phyloP scores from a whole-genome alignment of 2,888 invertebrate genomes.

The Bombylius discolor region DNA sequence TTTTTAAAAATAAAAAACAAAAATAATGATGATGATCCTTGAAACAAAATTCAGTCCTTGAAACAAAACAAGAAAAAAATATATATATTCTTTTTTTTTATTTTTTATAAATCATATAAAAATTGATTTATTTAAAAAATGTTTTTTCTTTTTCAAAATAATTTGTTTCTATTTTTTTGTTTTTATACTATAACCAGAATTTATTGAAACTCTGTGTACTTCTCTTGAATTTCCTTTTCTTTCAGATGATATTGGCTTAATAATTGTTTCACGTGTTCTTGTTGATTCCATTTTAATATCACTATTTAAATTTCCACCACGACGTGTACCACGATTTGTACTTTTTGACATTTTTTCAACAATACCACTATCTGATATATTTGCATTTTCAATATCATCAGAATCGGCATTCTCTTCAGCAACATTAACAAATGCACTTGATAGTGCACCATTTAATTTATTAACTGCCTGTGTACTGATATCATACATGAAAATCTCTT shows the following conservation, averaged over 20 bases:
- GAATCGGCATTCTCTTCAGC: slow-evolving; percentile 70
- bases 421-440: slow-evolving; percentile 72
- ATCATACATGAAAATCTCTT: slow-evolving; percentile 82
- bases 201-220: too few relatives aligned
- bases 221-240: not conserved
- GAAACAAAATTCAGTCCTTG: too few relatives aligned
- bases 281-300: not conserved
- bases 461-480: slow-evolving; percentile 58
- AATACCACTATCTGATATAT: slow-evolving; percentile 40
- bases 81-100: too few relatives aligned
- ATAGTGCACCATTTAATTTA: slow-evolving; percentile 67
- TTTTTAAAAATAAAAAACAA: too few relatives aligned
- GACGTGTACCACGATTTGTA: not conserved
- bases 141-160: too few relatives aligned
- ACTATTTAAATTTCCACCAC: not conserved
- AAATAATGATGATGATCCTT: too few relatives aligned
- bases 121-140: too few relatives aligned
- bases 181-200: too few relatives aligned
- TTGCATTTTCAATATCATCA: slow-evolving; percentile 48
- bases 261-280: too few relatives aligned
- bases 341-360: slow-evolving; percentile 14
- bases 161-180: too few relatives aligned
- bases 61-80: too few relatives aligned
- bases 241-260: not conserved
- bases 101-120: too few relatives aligned